Base-by-base conservation (phyloP, 2,113 vertebrate species). In the Anseranas semipalmata region DNA sequence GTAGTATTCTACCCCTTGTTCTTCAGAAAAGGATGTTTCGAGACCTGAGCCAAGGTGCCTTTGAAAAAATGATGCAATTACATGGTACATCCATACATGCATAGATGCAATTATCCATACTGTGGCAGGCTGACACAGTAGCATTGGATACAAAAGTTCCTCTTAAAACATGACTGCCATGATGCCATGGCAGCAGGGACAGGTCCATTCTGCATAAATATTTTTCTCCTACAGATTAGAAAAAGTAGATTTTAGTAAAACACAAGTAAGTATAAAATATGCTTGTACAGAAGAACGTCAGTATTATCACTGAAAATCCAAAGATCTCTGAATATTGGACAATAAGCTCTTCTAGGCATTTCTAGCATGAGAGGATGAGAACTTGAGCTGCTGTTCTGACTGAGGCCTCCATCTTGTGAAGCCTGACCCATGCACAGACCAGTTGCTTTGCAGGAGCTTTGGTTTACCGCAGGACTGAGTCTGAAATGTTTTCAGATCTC, bases 341-440 rank as follows among this genome's bases (percentile, higher is more conserved):
- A 72, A 37, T 33, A 76, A 46, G 18, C 16, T 66, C 12, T 1
- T 93, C 81, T 56, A 7, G 9, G 16, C 30, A 20, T 43, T 56
- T 43, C 37, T 43, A 25, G 8, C 0, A 0, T 20, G 18, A 65
- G 48, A n/a, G 22, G 12, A 12, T 60, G 22, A 32, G 56, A 79
- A 50, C 12, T 18, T 32, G 21, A 78, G 37, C n/a, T 87, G 46
- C n/a, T 37, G 17, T 43, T 58, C 8, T 12, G 43, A 14, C 45
- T 32, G 30, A 22, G 78, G 10, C 25, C 0, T 5, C 21, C n/a
- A 2, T 45, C 33, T 70, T 25, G 8, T 2, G 1, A 55, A 67
- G 8, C 30, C 16, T 52, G 50, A 41, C 10, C 35, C 1, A 0
- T 3, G 4, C 24, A 17, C 0, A 0, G 12, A 55, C 41, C 56